Conservation (phyloP, 2,888 invertebrate genomes). For the Tuta absoluta region DNA sequence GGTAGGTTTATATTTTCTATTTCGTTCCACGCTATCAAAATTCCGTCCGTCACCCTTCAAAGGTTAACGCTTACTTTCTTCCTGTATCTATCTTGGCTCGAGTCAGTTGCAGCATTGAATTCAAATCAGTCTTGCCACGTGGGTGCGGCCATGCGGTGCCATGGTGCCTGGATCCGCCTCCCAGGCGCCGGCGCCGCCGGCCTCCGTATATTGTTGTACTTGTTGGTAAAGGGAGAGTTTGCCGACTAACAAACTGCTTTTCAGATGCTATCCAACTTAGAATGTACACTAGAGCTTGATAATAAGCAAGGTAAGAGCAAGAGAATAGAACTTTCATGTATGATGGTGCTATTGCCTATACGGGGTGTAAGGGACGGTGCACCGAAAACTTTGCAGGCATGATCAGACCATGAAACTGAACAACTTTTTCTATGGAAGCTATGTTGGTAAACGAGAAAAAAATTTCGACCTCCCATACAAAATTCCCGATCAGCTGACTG, state of each 20-base stretch:
- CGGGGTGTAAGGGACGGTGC: too few species aligned
- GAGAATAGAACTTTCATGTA: background rate
- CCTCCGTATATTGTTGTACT: too few species aligned
- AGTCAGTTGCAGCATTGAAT: slow-evolving; percentile 17
- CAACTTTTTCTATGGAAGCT: too few species aligned
- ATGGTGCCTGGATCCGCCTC: slow-evolving; percentile 33
- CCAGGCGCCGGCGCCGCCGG: slow-evolving; percentile 55
- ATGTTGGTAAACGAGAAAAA: too few species aligned
- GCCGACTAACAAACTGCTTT: background rate
- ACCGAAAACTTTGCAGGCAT: too few species aligned
- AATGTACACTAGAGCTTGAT: background rate
- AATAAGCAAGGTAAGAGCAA: background rate
- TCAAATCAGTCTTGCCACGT: slow-evolving; percentile 46
- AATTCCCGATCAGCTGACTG: too few species aligned
- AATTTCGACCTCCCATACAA: too few species aligned
- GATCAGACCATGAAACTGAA: too few species aligned
- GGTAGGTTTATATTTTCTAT: background rate
- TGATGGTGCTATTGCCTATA: background rate
- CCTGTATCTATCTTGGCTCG: background rate
- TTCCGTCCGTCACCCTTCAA: background rate
- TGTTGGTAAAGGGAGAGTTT: slow-evolving; percentile 24
- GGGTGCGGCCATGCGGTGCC: slow-evolving; percentile 40
- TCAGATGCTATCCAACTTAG: background rate
- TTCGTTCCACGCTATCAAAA: background rate
- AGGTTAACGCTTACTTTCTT: slow-evolving; percentile 14